Evolutionary conservation across 2,113 vertebrate species (phyloP), one percentile per base, ranked within the genome.

Genomic region (Pao palembangensis): DNA sequence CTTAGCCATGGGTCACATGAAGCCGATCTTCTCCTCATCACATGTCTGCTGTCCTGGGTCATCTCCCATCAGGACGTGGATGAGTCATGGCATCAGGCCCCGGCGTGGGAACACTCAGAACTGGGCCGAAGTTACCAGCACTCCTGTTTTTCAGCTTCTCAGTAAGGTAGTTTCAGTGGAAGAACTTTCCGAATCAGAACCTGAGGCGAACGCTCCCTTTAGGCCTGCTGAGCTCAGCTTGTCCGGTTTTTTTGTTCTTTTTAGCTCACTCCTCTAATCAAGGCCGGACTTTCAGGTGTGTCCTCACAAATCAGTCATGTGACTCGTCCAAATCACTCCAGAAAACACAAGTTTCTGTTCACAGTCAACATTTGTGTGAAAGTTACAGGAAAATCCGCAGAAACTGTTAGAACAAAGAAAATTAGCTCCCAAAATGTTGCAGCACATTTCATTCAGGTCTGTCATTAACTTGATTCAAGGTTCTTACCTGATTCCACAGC

Each of bases 1-100:
- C 76, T 88, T 71, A 83, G 80, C 81, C 71, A 78, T 67, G 71
- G 79, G 90, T 92, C 91, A 92, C 91, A 92, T 91, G 90, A 87
- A 91, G 80, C 64, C 75, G 76, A 56, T 80, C 65, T 80, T 79
- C 73, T 71, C 59, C 77, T 80, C 46, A 87, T 92, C 91, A 92
- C 90, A 91, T 91, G 91, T 70, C 75, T 76, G 58, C 42, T 63
- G 51, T 75, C 48, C 50, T 59, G 67, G 44, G 72, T 74, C 76
- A 69, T 80, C 61, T 67, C 25, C 69, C 67, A 73, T 76, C 55
- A 78, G 67, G 58, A 51, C 43, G 51, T 58, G 73, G 51, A 73
- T 69, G 68, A 8, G 19, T 69, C 73, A 78, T 54, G 78, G 70
- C 50, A 78, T 78, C 47, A 69, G 55, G 28, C 41, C 15, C 67